A percentile compares a stretch with the other conserved stretches of the same genome.
Conservation (phyloP, 1,140 invertebrate species). For the Bombus pascuorum region DNA sequence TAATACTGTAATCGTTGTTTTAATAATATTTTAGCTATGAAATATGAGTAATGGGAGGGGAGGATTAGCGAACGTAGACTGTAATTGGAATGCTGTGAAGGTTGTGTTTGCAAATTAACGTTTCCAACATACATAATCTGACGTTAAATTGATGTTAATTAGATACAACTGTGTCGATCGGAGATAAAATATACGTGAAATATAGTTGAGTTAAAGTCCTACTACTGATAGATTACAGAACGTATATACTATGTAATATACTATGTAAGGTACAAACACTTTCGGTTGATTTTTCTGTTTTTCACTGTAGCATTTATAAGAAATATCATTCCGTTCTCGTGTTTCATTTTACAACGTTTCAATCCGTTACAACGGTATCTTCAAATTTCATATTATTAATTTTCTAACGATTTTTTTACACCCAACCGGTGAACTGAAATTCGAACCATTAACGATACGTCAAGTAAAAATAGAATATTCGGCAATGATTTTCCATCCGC, state of each 20-base stretch:
- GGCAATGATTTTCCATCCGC: neutral
- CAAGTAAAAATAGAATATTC: neutral
- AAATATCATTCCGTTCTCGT: neutral
- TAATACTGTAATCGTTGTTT: no score
- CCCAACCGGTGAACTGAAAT: neutral
- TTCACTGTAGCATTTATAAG: neutral
- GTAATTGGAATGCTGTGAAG: neutral
- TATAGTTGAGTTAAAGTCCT: neutral
- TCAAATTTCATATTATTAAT: neutral
- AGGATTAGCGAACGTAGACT: neutral
- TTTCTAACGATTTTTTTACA: neutral
- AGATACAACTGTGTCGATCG: neutral
- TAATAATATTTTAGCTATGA: neutral
- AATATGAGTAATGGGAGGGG: no score
- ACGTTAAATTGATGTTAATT: neutral
- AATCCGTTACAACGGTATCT: neutral
- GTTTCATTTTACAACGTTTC: neutral
- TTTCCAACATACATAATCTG: neutral
- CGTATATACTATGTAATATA: neutral
- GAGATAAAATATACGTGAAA: neutral
- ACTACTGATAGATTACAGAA: neutral
- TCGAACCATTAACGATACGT: neutral
- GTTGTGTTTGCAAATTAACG: neutral
- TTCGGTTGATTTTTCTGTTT: neutral
- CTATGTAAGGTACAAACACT: neutral